phyloP scores from a whole-genome alignment of 2,888 invertebrate species.

The Ochlodes sylvanus region DNA sequence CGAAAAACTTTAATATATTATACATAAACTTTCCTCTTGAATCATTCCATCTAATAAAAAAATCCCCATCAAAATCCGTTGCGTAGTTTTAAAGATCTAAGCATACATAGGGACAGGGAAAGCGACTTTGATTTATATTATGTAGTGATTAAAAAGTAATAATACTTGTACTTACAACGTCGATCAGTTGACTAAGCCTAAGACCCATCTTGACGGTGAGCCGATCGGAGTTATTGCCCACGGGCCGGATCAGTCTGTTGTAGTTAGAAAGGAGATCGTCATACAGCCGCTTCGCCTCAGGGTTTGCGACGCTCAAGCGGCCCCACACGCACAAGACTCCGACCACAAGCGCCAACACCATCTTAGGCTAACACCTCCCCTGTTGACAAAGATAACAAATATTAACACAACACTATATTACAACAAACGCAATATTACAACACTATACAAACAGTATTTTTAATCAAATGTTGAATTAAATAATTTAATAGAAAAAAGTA shows the following conservation, averaged over 20 bases:
- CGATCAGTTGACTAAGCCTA: conserved; percentile 94
- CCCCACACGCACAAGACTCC: conserved; percentile 91
- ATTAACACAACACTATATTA: neutral
- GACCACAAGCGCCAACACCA: conserved; percentile 90
- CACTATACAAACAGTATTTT: no score
- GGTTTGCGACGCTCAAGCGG: conserved; percentile 93
- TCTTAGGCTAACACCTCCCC: conserved; percentile 95
- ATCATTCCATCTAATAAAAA: no score
- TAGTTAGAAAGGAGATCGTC: conserved; percentile 98
- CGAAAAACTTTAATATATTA: no score
- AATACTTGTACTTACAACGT: conserved; percentile 90
- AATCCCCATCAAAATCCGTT: no score
- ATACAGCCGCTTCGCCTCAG: conserved; percentile 96
- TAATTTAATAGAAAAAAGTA: no score
- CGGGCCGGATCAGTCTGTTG: conserved; percentile 97
- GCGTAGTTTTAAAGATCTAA: no score
- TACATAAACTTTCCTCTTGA: no score
- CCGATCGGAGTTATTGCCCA: conserved; percentile 96
- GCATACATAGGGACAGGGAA: no score
- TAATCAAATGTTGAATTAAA: no score
- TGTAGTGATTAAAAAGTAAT: neutral
- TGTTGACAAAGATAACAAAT: conserved; percentile 68
- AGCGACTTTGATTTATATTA: no score
- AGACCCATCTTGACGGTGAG: conserved; percentile 98
- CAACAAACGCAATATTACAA: no score